These are phyloP conservation scores for Didymodactylos carnosus DNA, from an alignment of 2,888 invertebrate species.

Conservation along the genomic window DNA sequence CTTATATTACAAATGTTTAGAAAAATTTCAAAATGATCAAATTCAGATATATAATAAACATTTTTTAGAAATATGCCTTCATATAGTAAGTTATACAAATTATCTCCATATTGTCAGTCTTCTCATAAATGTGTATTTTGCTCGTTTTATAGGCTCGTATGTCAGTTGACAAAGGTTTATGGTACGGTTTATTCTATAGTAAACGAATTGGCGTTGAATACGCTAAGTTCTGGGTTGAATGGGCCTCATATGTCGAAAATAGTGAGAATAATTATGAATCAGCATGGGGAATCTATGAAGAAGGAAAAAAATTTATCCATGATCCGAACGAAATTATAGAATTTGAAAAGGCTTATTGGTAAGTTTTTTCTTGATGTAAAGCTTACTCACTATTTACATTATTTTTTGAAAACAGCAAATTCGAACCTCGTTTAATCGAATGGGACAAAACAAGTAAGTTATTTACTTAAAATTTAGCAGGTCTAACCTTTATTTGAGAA, in stretches of 20 bases:
- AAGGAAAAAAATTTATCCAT: neutral
- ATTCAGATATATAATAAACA: neutral
- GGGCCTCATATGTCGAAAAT: neutral
- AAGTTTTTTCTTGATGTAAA: neutral
- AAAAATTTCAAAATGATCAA: neutral
- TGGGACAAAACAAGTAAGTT: neutral
- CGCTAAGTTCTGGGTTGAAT: neutral
- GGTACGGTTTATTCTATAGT: neutral
- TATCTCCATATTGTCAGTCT: neutral
- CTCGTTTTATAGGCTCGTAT: neutral
- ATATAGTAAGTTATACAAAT: neutral
- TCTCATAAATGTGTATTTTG: too few relatives aligned
- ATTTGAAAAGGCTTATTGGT: neutral
- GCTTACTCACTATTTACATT: neutral
- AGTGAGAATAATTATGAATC: neutral
- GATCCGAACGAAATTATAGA: neutral
- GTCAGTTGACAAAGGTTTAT: neutral
- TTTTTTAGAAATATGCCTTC: neutral
- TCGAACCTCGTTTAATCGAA: neutral
- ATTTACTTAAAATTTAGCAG: neutral
- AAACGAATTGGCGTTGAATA: neutral
- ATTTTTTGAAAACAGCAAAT: neutral
- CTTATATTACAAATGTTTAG: neutral
- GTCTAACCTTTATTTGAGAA: neutral
- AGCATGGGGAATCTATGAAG: neutral